phyloP scores from a whole-genome alignment of 2,113 vertebrate genomes.

The Fregata magnificens region DNA sequence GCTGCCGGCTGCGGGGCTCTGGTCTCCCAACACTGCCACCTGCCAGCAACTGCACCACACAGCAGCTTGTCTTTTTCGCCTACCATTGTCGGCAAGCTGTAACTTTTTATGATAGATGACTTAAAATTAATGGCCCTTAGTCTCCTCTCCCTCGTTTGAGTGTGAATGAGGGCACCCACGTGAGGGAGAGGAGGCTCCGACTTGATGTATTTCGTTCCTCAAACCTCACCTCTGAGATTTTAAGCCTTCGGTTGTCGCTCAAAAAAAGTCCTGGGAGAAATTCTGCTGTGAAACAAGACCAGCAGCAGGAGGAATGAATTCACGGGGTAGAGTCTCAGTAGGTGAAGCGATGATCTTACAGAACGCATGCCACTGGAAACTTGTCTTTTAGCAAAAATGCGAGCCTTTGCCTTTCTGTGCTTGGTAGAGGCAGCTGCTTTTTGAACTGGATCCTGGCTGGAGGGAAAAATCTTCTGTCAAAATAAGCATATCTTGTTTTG shows the following conservation, averaged over 20 bases:
- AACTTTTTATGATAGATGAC: not conserved
- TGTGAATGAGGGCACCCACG: rapidly evolving
- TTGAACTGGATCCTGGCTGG: not conserved
- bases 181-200: not conserved
- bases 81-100: too few species aligned
- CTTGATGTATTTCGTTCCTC: not conserved
- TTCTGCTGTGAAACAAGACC: not conserved
- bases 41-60: conserved; percentile 16
- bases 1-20: not conserved
- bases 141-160: rapidly evolving
- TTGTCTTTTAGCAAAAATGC: not conserved
- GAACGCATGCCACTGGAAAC: rapidly evolving
- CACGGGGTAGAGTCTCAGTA: rapidly evolving
- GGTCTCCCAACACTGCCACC: conserved; percentile 53
- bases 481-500: not conserved
- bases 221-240: not conserved
- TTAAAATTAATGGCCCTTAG: not conserved
- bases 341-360: not conserved
- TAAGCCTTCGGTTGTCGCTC: not conserved
- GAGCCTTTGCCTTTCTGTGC: not conserved
- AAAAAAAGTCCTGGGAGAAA: not conserved
- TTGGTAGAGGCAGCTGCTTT: not conserved
- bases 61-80: not conserved
- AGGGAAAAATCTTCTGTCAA: not conserved
- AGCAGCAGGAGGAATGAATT: not conserved